A percentile compares a stretch with the other conserved stretches of the same genome.
Evolutionary conservation across 2,888 invertebrate genomes (phyloP).

Genomic region (Orthosia gracilis): DNA sequence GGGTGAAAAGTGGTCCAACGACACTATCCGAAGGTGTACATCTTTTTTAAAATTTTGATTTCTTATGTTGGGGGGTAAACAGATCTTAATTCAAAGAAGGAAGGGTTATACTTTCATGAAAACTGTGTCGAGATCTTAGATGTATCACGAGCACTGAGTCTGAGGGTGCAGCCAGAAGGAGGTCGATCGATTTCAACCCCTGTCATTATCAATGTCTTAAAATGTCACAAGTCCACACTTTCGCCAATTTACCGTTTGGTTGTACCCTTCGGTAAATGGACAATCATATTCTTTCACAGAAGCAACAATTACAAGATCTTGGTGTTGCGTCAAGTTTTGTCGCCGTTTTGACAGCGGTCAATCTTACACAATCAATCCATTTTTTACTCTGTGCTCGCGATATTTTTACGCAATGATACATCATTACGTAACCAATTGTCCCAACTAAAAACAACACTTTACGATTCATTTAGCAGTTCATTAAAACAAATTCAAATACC

Average conservation of each 20-base stretch:
- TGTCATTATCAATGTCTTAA: neutral
- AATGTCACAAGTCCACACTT: neutral
- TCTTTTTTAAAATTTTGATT: conserved; percentile 21
- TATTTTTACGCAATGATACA: conserved; percentile 5
- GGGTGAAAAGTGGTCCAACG: neutral
- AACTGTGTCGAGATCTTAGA: conserved; percentile 6
- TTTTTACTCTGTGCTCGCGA: neutral
- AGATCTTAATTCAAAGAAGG: conserved; percentile 21
- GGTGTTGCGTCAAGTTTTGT: neutral
- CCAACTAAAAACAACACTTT: conserved; percentile 16
- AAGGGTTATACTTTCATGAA: conserved; percentile 7
- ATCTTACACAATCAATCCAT: neutral
- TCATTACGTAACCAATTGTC: conserved; percentile 15
- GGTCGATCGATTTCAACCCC: neutral
- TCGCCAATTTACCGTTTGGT: neutral
- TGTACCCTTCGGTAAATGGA: neutral
- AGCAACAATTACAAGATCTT: neutral
- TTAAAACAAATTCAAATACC: conserved; percentile 29
- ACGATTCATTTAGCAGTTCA: conserved; percentile 30
- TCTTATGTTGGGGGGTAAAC: conserved; percentile 13
- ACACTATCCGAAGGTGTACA: no score
- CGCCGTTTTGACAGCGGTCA: neutral
- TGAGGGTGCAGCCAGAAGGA: neutral
- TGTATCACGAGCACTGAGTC: conserved; percentile 7
- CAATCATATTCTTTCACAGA: neutral